Evolutionary conservation across 1,140 invertebrate genomes (phyloP).

Genomic region (Neodiprion pinetum): DNA sequence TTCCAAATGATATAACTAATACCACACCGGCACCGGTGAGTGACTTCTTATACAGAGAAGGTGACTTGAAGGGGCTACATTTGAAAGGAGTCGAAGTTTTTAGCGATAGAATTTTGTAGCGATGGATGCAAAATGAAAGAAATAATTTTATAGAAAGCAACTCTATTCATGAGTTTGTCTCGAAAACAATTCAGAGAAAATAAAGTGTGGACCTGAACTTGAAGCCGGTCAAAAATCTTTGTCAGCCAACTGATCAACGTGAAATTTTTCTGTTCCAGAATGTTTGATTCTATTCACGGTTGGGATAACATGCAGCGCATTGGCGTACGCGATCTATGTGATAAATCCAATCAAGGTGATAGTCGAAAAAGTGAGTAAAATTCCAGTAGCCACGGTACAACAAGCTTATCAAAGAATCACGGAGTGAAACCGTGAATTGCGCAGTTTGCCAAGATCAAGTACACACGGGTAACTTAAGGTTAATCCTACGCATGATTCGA

Average conservation of each 20-base stretch:
- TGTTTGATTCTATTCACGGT: constrained; percentile 52
- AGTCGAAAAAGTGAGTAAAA: constrained; percentile 60
- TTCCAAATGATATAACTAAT: too few relatives aligned
- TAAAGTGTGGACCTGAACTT: not conserved
- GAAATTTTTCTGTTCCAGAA: constrained; percentile 47
- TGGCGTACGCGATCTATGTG: constrained; percentile 59
- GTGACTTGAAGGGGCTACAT: too few relatives aligned
- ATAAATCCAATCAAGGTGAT: constrained; percentile 63
- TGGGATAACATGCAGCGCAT: constrained; percentile 40
- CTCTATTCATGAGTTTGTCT: not conserved
- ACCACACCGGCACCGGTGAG: too few relatives aligned
- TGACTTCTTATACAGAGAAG: too few relatives aligned
- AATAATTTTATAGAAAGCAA: not conserved
- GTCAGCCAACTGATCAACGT: not conserved
- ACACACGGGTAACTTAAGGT: not conserved
- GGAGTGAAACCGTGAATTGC: not conserved
- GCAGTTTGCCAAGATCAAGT: not conserved
- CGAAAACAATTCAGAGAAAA: not conserved
- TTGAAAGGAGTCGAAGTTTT: too few relatives aligned
- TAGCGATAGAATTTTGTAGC: too few relatives aligned
- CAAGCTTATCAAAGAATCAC: constrained; percentile 12
- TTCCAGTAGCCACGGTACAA: not conserved
- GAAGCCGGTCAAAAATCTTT: not conserved
- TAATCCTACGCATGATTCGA: not conserved
- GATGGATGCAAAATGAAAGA: too few relatives aligned